Evolutionary conservation across 2,797 vertebrate genomes (phyloP).

Genomic region (Cercopithecus diana): DNA sequence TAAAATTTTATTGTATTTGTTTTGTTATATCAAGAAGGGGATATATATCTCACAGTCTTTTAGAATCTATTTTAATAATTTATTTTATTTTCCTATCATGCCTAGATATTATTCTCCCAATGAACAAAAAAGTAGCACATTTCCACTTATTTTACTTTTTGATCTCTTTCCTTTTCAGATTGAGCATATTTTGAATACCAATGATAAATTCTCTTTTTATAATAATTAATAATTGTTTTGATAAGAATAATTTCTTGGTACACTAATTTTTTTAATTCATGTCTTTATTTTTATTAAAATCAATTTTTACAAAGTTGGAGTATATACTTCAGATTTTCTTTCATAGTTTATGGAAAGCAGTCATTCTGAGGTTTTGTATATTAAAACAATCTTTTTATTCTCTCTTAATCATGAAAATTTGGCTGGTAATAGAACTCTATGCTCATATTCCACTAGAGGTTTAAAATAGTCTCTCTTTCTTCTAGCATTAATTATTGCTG

Average conservation of each 20-base stretch:
- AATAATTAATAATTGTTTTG: background rate
- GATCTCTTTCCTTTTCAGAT: background rate
- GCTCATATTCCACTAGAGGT: background rate
- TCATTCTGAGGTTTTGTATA: background rate
- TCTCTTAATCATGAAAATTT: background rate
- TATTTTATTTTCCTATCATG: background rate
- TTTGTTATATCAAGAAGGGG: background rate
- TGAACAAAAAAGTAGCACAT: background rate
- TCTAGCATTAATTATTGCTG: background rate
- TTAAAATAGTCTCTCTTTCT: background rate
- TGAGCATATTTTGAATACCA: background rate
- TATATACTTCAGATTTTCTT: background rate
- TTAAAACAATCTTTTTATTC: background rate
- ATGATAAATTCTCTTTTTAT: background rate
- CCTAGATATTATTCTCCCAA: background rate
- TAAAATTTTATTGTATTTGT: background rate
- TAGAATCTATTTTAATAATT: background rate
- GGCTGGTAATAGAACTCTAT: background rate
- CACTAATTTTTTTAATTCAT: background rate
- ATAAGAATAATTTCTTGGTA: background rate
- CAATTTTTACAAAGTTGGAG: background rate
- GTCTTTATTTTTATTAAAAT: background rate
- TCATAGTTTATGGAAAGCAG: background rate
- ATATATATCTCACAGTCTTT: background rate
- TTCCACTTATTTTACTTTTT: background rate